A percentile compares a stretch with the other conserved stretches of the same genome.
phyloP scores from a whole-genome alignment of 1,140 invertebrate genomes.

The Brachionus asplanchnoidis region DNA sequence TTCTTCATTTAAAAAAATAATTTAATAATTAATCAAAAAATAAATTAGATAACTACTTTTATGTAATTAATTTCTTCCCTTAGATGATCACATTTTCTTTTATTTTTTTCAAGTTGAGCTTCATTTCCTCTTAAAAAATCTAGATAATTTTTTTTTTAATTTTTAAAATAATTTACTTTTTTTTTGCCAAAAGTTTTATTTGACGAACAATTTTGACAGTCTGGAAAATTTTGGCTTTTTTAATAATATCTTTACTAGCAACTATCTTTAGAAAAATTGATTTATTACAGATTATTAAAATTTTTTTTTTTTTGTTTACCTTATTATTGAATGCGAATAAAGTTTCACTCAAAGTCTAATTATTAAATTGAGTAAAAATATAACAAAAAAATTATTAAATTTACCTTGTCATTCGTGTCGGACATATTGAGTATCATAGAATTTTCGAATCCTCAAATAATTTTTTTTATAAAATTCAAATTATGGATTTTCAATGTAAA shows the following conservation, averaged over 20 bases:
- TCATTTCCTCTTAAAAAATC: constrained; percentile 20
- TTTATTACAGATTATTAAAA: background rate
- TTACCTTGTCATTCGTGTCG: constrained; percentile 10
- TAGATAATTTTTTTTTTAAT: background rate
- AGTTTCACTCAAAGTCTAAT: background rate
- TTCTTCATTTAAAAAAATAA: background rate
- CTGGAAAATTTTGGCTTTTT: constrained; percentile 2
- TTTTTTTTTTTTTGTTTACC: background rate
- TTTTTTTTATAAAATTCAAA: background rate
- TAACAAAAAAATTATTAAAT: background rate
- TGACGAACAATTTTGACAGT: background rate
- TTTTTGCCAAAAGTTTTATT: constrained; percentile 5
- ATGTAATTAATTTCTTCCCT: constrained; percentile 14
- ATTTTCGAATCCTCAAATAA: background rate
- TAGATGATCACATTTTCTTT: constrained; percentile 25
- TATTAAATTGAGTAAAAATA: background rate
- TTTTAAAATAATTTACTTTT: background rate
- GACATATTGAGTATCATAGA: background rate
- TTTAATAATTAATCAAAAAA: background rate
- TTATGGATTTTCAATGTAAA: background rate
- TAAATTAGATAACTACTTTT: constrained; percentile 4
- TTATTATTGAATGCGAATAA: constrained; percentile 33
- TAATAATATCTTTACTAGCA: constrained; percentile 24
- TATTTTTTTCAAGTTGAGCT: constrained; percentile 35
- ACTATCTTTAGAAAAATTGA: background rate